Evolutionary conservation across 2,888 invertebrate species (phyloP).

Genomic region (Mimas tiliae): DNA sequence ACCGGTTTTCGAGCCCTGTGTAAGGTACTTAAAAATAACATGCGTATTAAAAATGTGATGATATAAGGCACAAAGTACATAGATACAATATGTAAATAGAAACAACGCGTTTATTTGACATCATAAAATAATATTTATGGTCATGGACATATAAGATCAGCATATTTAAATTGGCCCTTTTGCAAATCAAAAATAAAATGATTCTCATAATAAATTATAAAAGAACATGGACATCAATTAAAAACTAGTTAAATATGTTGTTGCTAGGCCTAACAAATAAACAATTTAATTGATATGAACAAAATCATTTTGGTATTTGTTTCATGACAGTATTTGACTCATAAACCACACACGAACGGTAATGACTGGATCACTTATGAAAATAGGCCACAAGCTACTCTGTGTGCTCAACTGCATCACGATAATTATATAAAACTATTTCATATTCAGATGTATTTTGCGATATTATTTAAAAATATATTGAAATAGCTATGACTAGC

Average conservation of each 20-base stretch:
- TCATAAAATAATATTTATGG: conserved; percentile 3
- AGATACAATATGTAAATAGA: neutral
- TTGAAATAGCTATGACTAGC: neutral
- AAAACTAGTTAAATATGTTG: neutral
- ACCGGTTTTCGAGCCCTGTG: no score
- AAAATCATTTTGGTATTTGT: neutral
- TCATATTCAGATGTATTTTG: neutral
- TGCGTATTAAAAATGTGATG: neutral
- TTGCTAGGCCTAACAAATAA: neutral
- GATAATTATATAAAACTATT: neutral
- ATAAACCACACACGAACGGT: no score
- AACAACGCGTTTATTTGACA: neutral
- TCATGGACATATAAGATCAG: neutral
- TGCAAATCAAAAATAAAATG: neutral
- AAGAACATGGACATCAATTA: neutral
- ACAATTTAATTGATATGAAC: no score
- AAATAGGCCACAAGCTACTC: conserved; percentile 7
- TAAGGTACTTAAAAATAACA: neutral
- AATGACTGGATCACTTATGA: neutral
- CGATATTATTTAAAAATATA: no score
- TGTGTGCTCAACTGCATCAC: neutral
- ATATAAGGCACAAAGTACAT: neutral
- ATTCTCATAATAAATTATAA: neutral
- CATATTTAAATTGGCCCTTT: neutral
- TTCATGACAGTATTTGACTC: no score